Base-by-base conservation (phyloP, 2,888 invertebrate genomes). In the Syritta pipiens region DNA sequence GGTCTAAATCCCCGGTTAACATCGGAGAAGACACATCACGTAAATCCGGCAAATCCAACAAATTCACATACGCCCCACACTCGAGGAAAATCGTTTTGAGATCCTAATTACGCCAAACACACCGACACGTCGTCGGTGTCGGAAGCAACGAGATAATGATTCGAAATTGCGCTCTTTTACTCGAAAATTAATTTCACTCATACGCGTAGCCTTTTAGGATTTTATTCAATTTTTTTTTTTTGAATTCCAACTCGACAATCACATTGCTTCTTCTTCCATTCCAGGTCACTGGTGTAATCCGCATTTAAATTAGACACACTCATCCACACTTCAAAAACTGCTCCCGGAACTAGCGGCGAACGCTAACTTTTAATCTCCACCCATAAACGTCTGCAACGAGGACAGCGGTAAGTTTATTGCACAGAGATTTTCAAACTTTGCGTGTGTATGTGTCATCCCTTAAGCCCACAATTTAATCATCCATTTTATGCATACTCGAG, bases 241-340 rank as follows among this genome's bases (percentile, higher is more conserved):
- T n/a, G n/a, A n/a, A n/a, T n/a, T n/a, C n/a, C n/a, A n/a, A n/a
- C n/a, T n/a, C n/a, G 17, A n/a, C 32, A 42, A 48, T 77, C 42
- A 63, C 26, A 53, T 12, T 32, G 9, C 28, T 14, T 37, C 22
- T 42, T 26, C 17, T 71, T 55, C 67, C 22, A 48, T 74, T 79
- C 17, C 62, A 79, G 79, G 62, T 68, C 74, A 67, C 49, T 57
- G 74, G 26, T 62, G 57, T 60, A 62, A 67, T 60, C 40, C 32
- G 42, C 35, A 57, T 44, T 68, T 20, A 51, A 74, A 67, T 49
- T 51, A 42, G 17, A 32, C 57, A 62, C 37, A 22, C 19, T 44
- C 62, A 62, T 46, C 55, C 35, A 10, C 30, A 57, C 28, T 55
- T n/a, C n/a, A n/a, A n/a, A n/a, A n/a, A n/a, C n/a, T 14, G 22